Evolutionary conservation across 2,113 vertebrate species (phyloP).

Genomic region (Oryzias curvinotus): DNA sequence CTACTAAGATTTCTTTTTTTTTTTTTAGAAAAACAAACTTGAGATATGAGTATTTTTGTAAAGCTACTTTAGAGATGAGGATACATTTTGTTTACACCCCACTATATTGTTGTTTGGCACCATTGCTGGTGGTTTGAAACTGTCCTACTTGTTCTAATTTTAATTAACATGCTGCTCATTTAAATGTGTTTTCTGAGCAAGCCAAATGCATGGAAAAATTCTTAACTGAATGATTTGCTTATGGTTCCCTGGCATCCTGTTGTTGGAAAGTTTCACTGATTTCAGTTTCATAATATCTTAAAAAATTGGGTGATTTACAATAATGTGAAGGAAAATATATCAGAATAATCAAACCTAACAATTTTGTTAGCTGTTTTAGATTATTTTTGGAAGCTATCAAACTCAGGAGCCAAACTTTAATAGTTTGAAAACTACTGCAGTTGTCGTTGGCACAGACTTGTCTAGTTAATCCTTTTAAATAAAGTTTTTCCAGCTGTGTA

Average conservation of each 20-base stretch:
- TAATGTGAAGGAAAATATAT: too few species aligned
- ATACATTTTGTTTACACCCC: slow-evolving; percentile 10
- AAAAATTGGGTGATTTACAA: too few species aligned
- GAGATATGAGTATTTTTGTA: slow-evolving; percentile 12
- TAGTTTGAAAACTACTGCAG: neutral
- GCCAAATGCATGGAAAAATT: slow-evolving; percentile 58
- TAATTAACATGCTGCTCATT: slow-evolving; percentile 23
- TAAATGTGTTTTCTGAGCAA: slow-evolving; percentile 20
- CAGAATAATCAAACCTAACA: too few species aligned
- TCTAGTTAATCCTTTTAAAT: neutral
- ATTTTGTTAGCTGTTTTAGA: too few species aligned
- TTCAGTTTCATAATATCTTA: neutral
- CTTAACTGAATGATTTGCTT: slow-evolving; percentile 65
- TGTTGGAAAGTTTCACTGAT: slow-evolving; percentile 18
- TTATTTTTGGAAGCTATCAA: too few species aligned
- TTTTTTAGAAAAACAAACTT: slow-evolving; percentile 18
- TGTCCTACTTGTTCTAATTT: slow-evolving; percentile 14
- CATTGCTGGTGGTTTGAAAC: neutral
- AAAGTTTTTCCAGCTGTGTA: neutral
- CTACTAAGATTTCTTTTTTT: slow-evolving; percentile 17
- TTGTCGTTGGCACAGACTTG: neutral
- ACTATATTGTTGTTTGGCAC: slow-evolving; percentile 3
- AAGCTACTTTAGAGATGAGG: neutral
- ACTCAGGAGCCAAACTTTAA: neutral
- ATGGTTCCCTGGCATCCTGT: slow-evolving; percentile 16